Base-by-base conservation (phyloP, 2,888 invertebrate species). In the Synanthedon andrenaeformis region DNA sequence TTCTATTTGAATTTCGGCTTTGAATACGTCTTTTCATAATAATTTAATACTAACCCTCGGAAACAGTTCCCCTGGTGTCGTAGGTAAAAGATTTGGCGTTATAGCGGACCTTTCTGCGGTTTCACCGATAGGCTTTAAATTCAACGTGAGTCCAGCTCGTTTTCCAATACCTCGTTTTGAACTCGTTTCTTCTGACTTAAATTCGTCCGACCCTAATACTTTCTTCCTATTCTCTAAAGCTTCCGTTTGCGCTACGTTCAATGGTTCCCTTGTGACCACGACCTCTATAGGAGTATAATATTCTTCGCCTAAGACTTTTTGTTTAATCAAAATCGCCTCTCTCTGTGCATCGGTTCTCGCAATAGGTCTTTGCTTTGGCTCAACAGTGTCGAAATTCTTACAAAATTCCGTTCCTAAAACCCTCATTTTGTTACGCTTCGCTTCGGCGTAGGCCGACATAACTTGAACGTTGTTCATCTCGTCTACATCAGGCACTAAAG, bases 231-330 rank as follows among this genome's bases (percentile, higher is more conserved):
- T 84, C 1, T 70, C 69, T 23, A 76, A 51, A 3, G 86, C 89
- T 59, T 85, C 80, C 59, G 80, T 81, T 54, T 82, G 82, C 1
- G 84, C 83, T 1, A 72, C 58, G 59, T 82, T 87, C 0, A 69
- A 69, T 1, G 78, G 77, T 51, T 77, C 76, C 17, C 69, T 77
- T 53, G 64, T 69, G 19, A 55, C 51, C 12, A 58, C 10, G 12
- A 56, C 55, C 58, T 71, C 70, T 0, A 66, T 48, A 4, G 85
- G 82, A 3, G 89, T 70, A 53, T 89, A 89, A 59, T 89, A 92
- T 67, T 92, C 92, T 0, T 90, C 88, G 3, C 89, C 86, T 54
- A 92, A 69, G 1, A 92, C 84, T 71, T 88, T 91, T 17, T 90
- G 65, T 69, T 89, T 91, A 63, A 92, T 92, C 52, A 81, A 72